Evolutionary conservation across 2,888 invertebrate genomes (phyloP).

Genomic region (Steinernema scapterisci): DNA sequence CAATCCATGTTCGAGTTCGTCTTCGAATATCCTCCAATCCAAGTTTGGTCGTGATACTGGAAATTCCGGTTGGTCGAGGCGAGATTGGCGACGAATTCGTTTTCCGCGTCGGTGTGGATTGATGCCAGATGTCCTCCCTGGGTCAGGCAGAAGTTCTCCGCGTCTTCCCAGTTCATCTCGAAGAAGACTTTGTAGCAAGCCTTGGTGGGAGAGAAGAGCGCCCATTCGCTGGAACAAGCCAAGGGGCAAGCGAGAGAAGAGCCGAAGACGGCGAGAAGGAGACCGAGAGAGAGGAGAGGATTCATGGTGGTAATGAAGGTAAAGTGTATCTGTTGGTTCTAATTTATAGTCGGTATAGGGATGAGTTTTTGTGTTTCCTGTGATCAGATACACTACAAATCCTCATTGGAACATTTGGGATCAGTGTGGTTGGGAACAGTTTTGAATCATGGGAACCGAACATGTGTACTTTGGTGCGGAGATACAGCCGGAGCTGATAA

Average conservation of each 20-base stretch:
- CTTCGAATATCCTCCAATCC: neutral
- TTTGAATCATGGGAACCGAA: too few species aligned
- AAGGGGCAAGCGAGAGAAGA: neutral
- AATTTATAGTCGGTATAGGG: too few species aligned
- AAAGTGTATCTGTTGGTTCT: too few species aligned
- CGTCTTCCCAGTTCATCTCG: neutral
- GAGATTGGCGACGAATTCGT: slow-evolving; percentile 3
- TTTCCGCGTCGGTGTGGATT: slow-evolving; percentile 6
- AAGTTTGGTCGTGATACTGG: neutral
- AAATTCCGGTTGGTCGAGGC: neutral
- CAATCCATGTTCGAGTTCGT: neutral
- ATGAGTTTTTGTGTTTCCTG: too few species aligned
- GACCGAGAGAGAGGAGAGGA: neutral
- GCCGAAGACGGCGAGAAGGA: neutral
- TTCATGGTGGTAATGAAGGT: too few species aligned
- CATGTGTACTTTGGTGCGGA: too few species aligned
- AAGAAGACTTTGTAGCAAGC: neutral
- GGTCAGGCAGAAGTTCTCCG: neutral
- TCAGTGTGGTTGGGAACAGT: too few species aligned
- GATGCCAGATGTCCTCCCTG: slow-evolving; percentile 9
- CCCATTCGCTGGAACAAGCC: neutral
- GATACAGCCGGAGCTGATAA: too few species aligned
- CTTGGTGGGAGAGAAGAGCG: neutral
- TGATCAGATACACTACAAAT: too few species aligned
- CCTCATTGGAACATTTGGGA: too few species aligned